Percentiles rank a stretch among this genome's conserved stretches.
phyloP scores from a whole-genome alignment of 2,888 invertebrate species.

The Cremastobaeus sp. region DNA sequence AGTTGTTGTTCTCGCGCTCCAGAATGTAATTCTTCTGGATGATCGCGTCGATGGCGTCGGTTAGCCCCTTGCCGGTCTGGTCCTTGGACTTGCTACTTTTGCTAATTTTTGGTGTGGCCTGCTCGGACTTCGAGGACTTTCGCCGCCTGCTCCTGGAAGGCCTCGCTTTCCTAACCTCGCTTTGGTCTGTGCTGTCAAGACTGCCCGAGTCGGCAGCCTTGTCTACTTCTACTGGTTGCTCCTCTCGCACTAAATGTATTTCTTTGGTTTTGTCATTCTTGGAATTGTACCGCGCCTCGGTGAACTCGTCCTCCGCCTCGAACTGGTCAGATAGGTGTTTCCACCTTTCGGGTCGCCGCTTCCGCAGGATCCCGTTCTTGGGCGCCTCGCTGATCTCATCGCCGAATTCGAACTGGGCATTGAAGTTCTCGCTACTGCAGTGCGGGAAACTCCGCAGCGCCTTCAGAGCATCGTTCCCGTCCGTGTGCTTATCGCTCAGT shows the following conservation, averaged over 20 bases:
- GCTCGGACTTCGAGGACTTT: not conserved
- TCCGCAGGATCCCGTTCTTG: slow-evolving; percentile 26
- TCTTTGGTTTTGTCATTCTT: slow-evolving; percentile 24
- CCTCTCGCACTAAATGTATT: not conserved
- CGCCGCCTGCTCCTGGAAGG: slow-evolving; percentile 4
- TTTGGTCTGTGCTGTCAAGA: too few relatives aligned
- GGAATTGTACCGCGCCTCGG: not conserved
- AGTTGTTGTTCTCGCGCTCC: slow-evolving; percentile 72
- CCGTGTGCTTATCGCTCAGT: slow-evolving; percentile 62
- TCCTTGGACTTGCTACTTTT: slow-evolving; percentile 7
- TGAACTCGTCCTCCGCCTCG: slow-evolving; percentile 22
- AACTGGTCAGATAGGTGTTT: slow-evolving; percentile 42
- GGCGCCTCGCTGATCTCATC: slow-evolving; percentile 16
- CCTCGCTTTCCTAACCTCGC: not conserved
- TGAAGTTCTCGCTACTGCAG: slow-evolving; percentile 63
- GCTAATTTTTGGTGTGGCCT: not conserved
- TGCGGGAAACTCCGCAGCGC: slow-evolving; percentile 71
- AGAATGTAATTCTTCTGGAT: slow-evolving; percentile 70
- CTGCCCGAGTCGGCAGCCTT: not conserved
- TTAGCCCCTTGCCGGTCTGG: slow-evolving; percentile 58
- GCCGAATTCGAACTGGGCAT: slow-evolving; percentile 52
- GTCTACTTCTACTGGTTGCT: not conserved
- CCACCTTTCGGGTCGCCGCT: slow-evolving; percentile 54
- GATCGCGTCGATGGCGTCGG: slow-evolving; percentile 69
- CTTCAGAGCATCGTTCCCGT: slow-evolving; percentile 72